These are phyloP conservation scores for Channa striata DNA, from an alignment of 2,797 vertebrate species.

Conservation along the genomic window DNA sequence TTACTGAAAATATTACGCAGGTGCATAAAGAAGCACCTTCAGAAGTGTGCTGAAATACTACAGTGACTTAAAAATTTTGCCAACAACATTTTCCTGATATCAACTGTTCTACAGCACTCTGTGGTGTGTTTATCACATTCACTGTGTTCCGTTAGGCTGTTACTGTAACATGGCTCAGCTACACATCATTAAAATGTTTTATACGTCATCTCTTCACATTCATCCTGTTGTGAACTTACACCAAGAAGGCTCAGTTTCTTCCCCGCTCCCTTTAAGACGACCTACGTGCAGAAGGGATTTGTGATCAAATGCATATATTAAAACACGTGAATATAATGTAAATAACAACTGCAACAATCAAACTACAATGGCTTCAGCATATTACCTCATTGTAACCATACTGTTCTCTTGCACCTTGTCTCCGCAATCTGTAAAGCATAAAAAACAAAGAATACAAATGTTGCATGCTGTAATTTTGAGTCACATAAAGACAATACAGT, in stretches of 20 bases:
- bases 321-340: not conserved
- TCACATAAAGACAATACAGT: constrained; percentile 2
- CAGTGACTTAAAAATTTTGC: no score
- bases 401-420: constrained; percentile 79
- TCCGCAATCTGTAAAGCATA: constrained; percentile 76
- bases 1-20: no score
- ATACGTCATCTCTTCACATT: not conserved
- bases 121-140: not conserved
- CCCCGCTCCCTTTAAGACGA: constrained; percentile 84
- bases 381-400: constrained; percentile 86
- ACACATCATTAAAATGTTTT: no score
- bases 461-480: constrained; percentile 11
- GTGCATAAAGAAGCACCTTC: no score
- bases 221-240: constrained; percentile 73
- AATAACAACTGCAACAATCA: not conserved
- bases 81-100: not conserved
- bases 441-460: constrained; percentile 23
- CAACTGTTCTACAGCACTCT: no score
- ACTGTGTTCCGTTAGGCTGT: not conserved
- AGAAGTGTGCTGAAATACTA: no score
- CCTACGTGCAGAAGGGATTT: constrained; percentile 66
- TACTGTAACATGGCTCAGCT: not conserved
- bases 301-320: constrained; percentile 6
- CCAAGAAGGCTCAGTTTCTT: constrained; percentile 87
- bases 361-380: not conserved